Evolutionary conservation across 2,113 vertebrate genomes (phyloP).

Genomic region (Potamarius usumacintae): DNA sequence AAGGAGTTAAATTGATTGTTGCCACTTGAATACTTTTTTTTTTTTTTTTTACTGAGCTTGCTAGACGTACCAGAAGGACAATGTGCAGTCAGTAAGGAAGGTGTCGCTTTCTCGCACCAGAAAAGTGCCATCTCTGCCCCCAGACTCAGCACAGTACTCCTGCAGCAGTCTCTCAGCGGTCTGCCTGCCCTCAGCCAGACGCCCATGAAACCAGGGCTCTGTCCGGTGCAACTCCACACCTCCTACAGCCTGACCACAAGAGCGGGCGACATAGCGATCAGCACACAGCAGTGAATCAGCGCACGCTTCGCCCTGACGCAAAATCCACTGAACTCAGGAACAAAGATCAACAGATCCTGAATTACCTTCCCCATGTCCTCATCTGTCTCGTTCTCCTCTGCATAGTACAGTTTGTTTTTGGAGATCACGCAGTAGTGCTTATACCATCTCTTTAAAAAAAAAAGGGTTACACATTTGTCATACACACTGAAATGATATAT

Average conservation of each 20-base stretch:
- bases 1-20: neutral
- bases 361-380: conserved; percentile 76
- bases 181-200: conserved; percentile 80
- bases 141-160: conserved; percentile 84
- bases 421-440: conserved; percentile 91
- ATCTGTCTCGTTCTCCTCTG: conserved; percentile 87
- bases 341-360: neutral
- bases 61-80: conserved; percentile 89
- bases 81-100: conserved; percentile 79
- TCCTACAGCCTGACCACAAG: conserved; percentile 54
- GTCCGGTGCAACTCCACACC: conserved; percentile 77
- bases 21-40: neutral
- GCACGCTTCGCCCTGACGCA: neutral
- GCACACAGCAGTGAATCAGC: neutral
- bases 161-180: conserved; percentile 87
- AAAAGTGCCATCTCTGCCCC: conserved; percentile 88
- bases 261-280: neutral
- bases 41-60: neutral
- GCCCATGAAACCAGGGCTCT: conserved; percentile 93
- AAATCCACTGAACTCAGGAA: neutral
- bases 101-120: conserved; percentile 88
- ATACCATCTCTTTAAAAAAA: conserved; percentile 82
- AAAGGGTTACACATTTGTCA: neutral
- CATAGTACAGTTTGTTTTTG: conserved; percentile 89
- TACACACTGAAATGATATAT: neutral